Evolutionary conservation across 2,888 invertebrate species (phyloP).

Genomic region (Cryptus viduatorius): DNA sequence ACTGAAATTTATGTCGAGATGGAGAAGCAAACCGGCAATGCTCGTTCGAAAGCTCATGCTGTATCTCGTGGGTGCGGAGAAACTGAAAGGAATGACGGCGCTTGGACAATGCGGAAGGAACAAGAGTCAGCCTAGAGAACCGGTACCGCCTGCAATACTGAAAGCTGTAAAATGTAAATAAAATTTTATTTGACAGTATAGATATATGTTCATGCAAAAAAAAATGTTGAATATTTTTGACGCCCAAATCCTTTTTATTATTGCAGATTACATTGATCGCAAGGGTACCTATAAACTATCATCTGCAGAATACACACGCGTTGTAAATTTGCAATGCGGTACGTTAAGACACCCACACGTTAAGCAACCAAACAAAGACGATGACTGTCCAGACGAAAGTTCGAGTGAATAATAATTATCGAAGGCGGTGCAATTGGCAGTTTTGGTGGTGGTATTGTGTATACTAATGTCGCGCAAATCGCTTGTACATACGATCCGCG

Average conservation of each 20-base stretch:
- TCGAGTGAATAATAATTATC: too few species aligned
- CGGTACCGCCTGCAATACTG: not conserved
- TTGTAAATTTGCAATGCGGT: not conserved
- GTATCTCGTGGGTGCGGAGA: not conserved
- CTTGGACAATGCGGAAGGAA: not conserved
- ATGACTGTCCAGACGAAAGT: too few species aligned
- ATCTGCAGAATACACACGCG: not conserved
- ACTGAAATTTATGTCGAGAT: not conserved
- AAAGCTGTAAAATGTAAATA: not conserved
- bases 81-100: not conserved
- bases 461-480: slow-evolving; percentile 93
- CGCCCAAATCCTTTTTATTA: not conserved
- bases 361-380: too few species aligned
- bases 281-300: not conserved
- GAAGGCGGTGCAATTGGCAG: slow-evolving; percentile 76
- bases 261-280: not conserved
- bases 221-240: not conserved
- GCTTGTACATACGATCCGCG: slow-evolving; percentile 86
- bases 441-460: slow-evolving; percentile 89
- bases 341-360: not conserved
- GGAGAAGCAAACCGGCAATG: not conserved
- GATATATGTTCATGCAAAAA: too few species aligned
- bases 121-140: not conserved
- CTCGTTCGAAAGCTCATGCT: not conserved
- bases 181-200: too few species aligned